Base-by-base conservation (phyloP, 2,888 invertebrate species). In the Morpho helenor region DNA sequence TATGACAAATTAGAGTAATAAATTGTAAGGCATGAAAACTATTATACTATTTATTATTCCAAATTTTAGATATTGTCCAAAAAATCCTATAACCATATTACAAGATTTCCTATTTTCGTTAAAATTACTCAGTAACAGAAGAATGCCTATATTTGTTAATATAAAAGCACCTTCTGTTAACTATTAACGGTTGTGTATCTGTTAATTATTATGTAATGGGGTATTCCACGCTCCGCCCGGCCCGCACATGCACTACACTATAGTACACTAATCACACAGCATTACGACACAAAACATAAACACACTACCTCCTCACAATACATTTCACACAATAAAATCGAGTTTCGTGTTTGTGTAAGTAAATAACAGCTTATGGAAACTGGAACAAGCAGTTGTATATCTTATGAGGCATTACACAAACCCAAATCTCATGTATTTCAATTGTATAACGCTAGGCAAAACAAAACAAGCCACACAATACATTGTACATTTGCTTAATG, bases 181-280 rank as follows among this genome's bases (percentile, higher is more conserved):
- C 16, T 3, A n/a, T n/a, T n/a, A n/a, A n/a, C n/a, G n/a, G n/a
- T n/a, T n/a, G n/a, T n/a, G n/a, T n/a, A n/a, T n/a, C n/a, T n/a
- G n/a, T n/a, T n/a, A n/a, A n/a, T n/a, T 31, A 31, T 31, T 31
- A 31, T 31, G 3, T 31, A 5, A 5, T 0, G 5, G 31, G 31
- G 31, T 31, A 31, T 31, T 31, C 2, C 31, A 31, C 31, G 31
- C 52, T 66, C 63, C 65, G 60, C 60, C 67, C 60, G 64, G 59
- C 66, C 61, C 68, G 61, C 59, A 63, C 70, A 70, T 74, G 73
- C 75, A 77, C 84, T 84, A 84, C 73, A 76, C 85, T 84, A 85
- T 74, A 77, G 84, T 84, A 84, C 73, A 77, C 85, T 84, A 85
- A 79, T 80, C 85, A 85, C 82, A 86, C 81, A 82, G 82, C 85